Base-by-base conservation (phyloP, 2,888 invertebrate species). In the Stramonita haemastoma region DNA sequence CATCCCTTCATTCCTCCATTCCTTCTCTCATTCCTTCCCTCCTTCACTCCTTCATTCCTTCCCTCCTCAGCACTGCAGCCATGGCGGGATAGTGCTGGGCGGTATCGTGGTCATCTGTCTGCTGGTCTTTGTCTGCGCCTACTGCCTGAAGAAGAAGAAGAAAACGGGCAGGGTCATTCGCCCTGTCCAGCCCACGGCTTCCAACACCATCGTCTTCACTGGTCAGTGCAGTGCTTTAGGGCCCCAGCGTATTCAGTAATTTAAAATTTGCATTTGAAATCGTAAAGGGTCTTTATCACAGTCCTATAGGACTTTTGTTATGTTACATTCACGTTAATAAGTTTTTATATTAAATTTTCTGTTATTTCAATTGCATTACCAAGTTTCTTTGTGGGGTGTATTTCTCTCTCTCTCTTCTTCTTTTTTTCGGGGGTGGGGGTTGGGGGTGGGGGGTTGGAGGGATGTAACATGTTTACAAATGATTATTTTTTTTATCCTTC, bases 171-270 rank as follows among this genome's bases (percentile, higher is more conserved):
- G 87, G 17, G 87, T 87, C 32, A 26, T 87, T 8, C 70, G 73
- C 13, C 87, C 87, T 32, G 73, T 73, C 34, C 87, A 87, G 26
- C 73, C 87, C 73, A 57, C 86, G 4, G 15, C 87, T 29, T 32
- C 34, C 87, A 87, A 87, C 87, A 87, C 87, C 19, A 73, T 87
- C 19, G 87, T 87, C 73, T 87, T 66, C 87, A 87, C 87, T n/a
- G 87, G 87, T 87, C 11, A 4, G 57, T 29, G 36, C 5, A n/a
- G n/a, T n/a, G n/a, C n/a, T n/a, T n/a, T n/a, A n/a, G n/a, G n/a
- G n/a, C n/a, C n/a, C n/a, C n/a, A n/a, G n/a, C n/a, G n/a, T n/a
- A n/a, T n/a, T n/a, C n/a, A n/a, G n/a, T n/a, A n/a, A n/a, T n/a
- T n/a, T n/a, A n/a, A n/a, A n/a, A n/a, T n/a, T n/a, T n/a, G n/a